Percentiles rank a stretch among this genome's conserved stretches.
phyloP scores from a whole-genome alignment of 1,140 invertebrate genomes.

The Mya arenaria region DNA sequence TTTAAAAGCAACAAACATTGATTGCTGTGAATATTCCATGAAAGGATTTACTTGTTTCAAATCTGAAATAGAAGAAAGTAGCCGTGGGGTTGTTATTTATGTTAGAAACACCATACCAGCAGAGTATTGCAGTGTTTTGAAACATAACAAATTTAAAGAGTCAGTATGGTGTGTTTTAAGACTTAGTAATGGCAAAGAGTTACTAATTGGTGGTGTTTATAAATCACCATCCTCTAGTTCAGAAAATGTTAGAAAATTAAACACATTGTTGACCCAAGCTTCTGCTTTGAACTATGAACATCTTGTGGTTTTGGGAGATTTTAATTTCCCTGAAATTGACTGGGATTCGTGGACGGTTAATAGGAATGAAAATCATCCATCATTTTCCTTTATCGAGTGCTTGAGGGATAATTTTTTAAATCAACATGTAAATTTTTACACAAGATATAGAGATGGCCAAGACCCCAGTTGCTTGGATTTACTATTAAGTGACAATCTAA shows the following conservation, averaged over 20 bases:
- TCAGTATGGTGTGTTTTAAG: conserved; percentile 1
- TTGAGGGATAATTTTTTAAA: conserved; percentile 15
- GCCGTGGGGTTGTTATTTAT: background rate
- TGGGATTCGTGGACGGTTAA: conserved; percentile 1
- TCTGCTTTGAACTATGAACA: background rate
- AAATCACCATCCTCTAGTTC: background rate
- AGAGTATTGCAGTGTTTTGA: background rate
- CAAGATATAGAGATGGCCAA: conserved; percentile 19
- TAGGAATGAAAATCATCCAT: background rate
- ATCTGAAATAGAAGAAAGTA: background rate
- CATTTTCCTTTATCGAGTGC: background rate
- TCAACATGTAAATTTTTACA: conserved; percentile 1
- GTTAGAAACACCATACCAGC: background rate
- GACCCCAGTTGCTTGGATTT: conserved; percentile 16
- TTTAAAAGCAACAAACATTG: background rate
- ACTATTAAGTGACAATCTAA: background rate
- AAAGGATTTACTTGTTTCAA: background rate
- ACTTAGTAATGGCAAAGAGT: background rate
- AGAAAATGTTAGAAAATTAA: conserved; percentile 12
- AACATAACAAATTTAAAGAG: background rate
- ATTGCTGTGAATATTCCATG: background rate
- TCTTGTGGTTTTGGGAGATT: conserved; percentile 10
- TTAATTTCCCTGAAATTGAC: conserved; percentile 21
- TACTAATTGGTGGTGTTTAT: background rate
- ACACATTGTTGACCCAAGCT: background rate